These are phyloP conservation scores for Neelides folsomi DNA, from an alignment of 2,888 invertebrate species.

Conservation along the genomic window DNA sequence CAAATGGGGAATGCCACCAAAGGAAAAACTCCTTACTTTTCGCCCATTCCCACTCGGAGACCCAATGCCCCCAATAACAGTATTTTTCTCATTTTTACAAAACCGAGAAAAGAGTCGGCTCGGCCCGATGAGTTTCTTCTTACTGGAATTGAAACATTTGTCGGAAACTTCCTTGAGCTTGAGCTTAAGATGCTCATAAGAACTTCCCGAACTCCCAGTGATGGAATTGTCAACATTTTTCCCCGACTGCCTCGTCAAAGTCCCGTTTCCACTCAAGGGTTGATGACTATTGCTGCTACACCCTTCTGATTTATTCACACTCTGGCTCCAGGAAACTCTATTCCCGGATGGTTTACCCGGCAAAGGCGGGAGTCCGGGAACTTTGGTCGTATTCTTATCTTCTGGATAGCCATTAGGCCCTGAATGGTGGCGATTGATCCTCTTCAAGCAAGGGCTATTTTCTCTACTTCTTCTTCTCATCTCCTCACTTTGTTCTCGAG, in stretches of 20 bases:
- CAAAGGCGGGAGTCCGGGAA: constrained; percentile 26
- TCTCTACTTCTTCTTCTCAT: constrained; percentile 13
- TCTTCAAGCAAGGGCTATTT: constrained; percentile 28
- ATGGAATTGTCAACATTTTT: no score
- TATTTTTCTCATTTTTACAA: constrained; percentile 9
- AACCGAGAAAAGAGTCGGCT: constrained; percentile 9
- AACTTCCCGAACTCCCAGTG: constrained; percentile 7
- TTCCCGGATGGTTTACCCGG: constrained; percentile 15
- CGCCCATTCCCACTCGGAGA: constrained; percentile 5
- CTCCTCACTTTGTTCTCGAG: no score
- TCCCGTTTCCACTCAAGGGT: no score
- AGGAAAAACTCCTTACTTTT: constrained; percentile 55
- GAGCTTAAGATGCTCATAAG: constrained; percentile 28
- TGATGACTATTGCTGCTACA: no score
- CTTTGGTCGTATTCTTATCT: constrained; percentile 8
- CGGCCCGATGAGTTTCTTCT: constrained; percentile 8
- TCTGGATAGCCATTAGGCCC: not conserved
- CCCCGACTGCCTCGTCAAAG: no score
- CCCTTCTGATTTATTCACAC: no score
- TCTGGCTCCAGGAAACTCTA: no score
- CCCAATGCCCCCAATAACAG: not conserved
- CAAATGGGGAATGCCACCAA: constrained; percentile 57
- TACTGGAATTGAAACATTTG: constrained; percentile 20
- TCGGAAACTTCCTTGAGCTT: constrained; percentile 31
- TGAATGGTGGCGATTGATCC: constrained; percentile 20